Evolutionary conservation across 1,140 invertebrate species (phyloP), one percentile per base, ranked within the genome.

Genomic region (Antheraea mylitta): DNA sequence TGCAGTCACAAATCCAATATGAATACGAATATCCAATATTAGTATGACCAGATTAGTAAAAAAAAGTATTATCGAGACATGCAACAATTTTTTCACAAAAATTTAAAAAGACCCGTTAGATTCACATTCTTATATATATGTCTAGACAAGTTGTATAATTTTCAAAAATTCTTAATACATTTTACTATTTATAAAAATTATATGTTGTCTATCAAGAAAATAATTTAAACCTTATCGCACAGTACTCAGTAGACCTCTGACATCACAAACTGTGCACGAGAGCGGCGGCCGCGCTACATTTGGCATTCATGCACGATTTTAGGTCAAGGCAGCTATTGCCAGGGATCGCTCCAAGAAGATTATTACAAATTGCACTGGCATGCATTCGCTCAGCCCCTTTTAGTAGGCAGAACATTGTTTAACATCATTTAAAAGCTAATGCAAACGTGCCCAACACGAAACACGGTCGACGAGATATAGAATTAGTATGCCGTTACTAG

Each of bases 361-460:
- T 82, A 80, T 76, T 81, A 82, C 83, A 89, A 85, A 84, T 87
- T 84, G 78, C 78, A 76, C 69, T 75, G 72, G 58, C 71, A 64
- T 77, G 76, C 71, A 75, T 42, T 64, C 73, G 70, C 58, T 70
- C 42, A 65, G 63, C 67, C 64, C 53, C 53, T 64, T 64, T 68
- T 68, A 71, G 66, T 59, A 16, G 63, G 37, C 45, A 53, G 45
- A 16, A 66, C 64, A 71, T 73, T 75, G 75, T 68, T 70, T 69
- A 72, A 61, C 66, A 71, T 67, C 70, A 71, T 64, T 71, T 64
- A 67, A 71, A 67, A 42, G 37, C 42, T 68, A 69, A 75, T 70
- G 66, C 59, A 69, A 71, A 71, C 73, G 66, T 69, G 68, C 69
- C 65, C 68, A 37, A 58, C 18, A 53, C 63, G 38, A 67, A 66